Conservation (phyloP, 1,140 invertebrate genomes). For the Drosophila arizonae region DNA sequence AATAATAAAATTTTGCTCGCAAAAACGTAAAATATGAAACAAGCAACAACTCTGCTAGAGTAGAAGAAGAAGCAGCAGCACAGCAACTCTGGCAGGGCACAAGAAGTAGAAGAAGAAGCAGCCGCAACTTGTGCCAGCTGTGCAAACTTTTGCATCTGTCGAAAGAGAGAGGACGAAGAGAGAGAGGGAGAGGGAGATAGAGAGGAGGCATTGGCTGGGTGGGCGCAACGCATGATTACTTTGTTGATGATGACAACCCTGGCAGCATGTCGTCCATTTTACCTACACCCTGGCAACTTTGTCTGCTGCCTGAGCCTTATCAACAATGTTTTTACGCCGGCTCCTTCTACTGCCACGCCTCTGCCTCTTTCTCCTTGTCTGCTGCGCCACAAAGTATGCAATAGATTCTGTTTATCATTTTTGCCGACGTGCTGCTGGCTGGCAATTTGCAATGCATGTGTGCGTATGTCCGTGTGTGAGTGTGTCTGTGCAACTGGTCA, state of each 20-base stretch:
- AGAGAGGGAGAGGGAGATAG: neutral
- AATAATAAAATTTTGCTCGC: slow-evolving; percentile 76
- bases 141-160: slow-evolving; percentile 64
- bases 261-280: slow-evolving; percentile 23
- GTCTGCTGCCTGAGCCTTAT: slow-evolving; percentile 29
- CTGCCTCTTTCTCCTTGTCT: slow-evolving; percentile 29
- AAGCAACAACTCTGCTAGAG: slow-evolving; percentile 12
- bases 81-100: slow-evolving; percentile 15
- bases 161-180: neutral
- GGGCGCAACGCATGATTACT: slow-evolving; percentile 69
- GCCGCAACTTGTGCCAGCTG: slow-evolving; percentile 55
- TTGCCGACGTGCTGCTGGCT: slow-evolving; percentile 56
- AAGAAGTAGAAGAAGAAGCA: slow-evolving; percentile 28
- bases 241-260: slow-evolving; percentile 80
- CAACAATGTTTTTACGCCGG: slow-evolving; percentile 10
- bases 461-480: slow-evolving; percentile 1
- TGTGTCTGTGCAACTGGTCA: slow-evolving; percentile 28
- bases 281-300: slow-evolving; percentile 29
- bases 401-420: slow-evolving; percentile 79
- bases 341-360: neutral
- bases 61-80: slow-evolving; percentile 28
- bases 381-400: slow-evolving; percentile 74
- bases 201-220: slow-evolving; percentile 1
- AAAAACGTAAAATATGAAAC: slow-evolving; percentile 51
- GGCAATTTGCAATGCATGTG: slow-evolving; percentile 67